These are phyloP conservation scores for Sebastes steindachneri DNA, from an alignment of 2,797 vertebrate species.

Conservation along the genomic window DNA sequence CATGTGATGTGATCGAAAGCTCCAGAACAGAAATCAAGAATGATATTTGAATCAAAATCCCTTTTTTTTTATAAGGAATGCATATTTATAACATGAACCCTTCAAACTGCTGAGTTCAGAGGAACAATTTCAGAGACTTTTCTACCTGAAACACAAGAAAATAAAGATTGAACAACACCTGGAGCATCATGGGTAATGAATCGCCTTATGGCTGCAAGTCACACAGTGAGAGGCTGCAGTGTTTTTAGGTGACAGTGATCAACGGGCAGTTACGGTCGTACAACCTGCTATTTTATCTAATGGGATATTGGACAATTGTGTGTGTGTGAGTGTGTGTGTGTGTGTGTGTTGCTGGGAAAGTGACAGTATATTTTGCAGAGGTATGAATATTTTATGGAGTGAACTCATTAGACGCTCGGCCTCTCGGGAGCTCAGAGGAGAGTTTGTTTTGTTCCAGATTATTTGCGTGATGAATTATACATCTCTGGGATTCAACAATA, in stretches of 20 bases:
- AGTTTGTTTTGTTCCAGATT: constrained; percentile 77
- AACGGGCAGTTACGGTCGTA: constrained; percentile 22
- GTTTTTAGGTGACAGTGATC: constrained; percentile 53
- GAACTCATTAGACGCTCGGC: constrained; percentile 70
- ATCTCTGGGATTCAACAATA: constrained; percentile 69
- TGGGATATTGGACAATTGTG: constrained; percentile 35
- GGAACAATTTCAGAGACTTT: background rate
- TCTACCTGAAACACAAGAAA: background rate
- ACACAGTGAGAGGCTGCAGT: background rate
- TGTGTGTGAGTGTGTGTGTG: constrained; percentile 1
- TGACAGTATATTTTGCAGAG: constrained; percentile 65
- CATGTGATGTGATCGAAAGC: background rate
- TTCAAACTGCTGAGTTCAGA: background rate
- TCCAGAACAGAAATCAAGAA: background rate
- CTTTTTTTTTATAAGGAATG: background rate
- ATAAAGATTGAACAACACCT: background rate
- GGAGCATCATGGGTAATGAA: constrained; percentile 10
- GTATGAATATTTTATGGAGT: constrained; percentile 74
- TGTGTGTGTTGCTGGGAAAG: constrained; percentile 9
- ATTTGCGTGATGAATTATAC: constrained; percentile 76
- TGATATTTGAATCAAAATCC: background rate
- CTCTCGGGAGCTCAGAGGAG: constrained; percentile 58
- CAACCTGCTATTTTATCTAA: constrained; percentile 47
- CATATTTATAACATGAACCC: background rate
- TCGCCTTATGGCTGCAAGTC: background rate